Conservation (phyloP, 2,797 vertebrate genomes). For the Anguilla megastoma region DNA sequence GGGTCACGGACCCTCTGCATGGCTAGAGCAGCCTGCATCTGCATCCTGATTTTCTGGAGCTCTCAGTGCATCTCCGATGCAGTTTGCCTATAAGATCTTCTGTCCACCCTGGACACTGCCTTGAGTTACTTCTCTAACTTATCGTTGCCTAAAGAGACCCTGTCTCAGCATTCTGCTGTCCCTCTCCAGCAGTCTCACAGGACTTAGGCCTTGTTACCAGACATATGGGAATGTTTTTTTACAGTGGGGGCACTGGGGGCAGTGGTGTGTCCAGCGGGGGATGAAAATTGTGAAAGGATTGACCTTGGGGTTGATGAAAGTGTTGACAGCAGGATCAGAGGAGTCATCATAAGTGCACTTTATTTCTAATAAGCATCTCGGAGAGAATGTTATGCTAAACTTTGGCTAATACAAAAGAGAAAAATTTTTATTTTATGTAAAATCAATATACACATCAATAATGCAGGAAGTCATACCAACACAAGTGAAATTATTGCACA, state of each 20-base stretch:
- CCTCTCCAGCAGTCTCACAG: not conserved
- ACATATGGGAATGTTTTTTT: not conserved
- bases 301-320: not conserved
- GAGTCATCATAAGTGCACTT: not conserved
- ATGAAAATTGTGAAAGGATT: not conserved
- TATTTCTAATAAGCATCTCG: not conserved
- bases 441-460: too few relatives aligned
- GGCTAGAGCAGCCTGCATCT: not conserved
- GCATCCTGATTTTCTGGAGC: not conserved
- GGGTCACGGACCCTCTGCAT: not conserved
- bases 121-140: not conserved
- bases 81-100: not conserved
- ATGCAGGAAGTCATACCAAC: not conserved
- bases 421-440: too few relatives aligned
- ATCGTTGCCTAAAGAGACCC: not conserved
- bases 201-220: not conserved
- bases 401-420: not conserved
- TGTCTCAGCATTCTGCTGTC: not conserved
- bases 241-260: not conserved
- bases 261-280: not conserved
- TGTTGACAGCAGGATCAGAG: not conserved
- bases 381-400: not conserved
- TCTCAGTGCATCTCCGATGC: not conserved
- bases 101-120: not conserved
- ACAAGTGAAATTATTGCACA: not conserved